Evolutionary conservation across 2,888 invertebrate genomes (phyloP).

Genomic region (Hydraecia micacea): DNA sequence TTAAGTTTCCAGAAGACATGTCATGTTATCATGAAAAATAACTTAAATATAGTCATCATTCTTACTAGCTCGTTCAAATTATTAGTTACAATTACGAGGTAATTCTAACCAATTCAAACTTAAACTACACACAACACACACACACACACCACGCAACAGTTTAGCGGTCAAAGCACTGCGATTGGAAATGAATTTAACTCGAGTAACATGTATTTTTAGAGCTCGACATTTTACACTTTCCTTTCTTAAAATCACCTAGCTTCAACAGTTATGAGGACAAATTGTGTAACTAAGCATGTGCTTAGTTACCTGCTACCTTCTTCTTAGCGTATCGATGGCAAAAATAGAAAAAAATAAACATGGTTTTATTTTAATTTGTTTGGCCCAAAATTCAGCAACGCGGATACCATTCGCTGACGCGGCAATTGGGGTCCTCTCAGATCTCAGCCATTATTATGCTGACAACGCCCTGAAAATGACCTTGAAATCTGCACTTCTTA

Average conservation of each 20-base stretch:
- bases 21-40: neutral
- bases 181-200: constrained; percentile 31
- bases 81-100: constrained; percentile 3
- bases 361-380: too few species aligned
- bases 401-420: too few species aligned
- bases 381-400: too few species aligned
- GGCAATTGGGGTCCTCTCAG: too few species aligned
- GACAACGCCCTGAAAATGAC: too few species aligned
- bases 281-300: neutral
- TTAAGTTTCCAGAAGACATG: neutral
- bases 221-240: constrained; percentile 7
- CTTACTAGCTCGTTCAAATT: neutral
- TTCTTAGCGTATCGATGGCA: too few species aligned
- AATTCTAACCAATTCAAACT: constrained; percentile 16
- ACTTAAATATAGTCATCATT: neutral
- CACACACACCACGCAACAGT: constrained; percentile 38
- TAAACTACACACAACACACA: neutral
- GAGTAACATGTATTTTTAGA: neutral
- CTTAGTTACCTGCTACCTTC: too few species aligned
- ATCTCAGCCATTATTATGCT: too few species aligned
- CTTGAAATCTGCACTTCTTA: neutral
- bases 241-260: neutral
- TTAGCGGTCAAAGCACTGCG: constrained; percentile 19
- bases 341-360: too few species aligned
- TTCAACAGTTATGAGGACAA: neutral